Conservation (phyloP, 37 sponge, comb jelly and placozoan species). For the Axinella damicornis region DNA sequence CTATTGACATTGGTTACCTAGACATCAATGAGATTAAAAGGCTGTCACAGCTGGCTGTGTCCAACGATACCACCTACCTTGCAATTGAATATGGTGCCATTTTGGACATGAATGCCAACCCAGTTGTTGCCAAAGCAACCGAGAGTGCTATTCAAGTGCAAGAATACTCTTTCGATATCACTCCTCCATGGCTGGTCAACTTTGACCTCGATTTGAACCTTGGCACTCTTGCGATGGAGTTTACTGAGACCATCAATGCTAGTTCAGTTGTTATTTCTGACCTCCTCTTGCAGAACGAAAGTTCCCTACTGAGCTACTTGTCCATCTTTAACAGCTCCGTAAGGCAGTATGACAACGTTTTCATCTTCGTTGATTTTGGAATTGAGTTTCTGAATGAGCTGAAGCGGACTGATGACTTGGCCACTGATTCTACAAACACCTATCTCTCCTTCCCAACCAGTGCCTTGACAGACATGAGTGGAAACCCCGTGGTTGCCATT, state of each 20-base stretch:
- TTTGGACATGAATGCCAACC: conserved; percentile 82
- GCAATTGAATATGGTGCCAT: conserved; percentile 41
- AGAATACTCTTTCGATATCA: conserved; percentile 54
- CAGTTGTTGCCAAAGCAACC: conserved; percentile 39
- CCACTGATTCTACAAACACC: conserved; percentile 51
- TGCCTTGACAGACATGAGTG: conserved; percentile 80
- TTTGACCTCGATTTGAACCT: conserved; percentile 82
- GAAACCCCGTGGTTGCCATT: conserved; percentile 66
- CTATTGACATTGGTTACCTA: conserved; percentile 62
- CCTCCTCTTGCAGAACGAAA: conserved; percentile 68
- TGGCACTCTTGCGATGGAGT: conserved; percentile 73
- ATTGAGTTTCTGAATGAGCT: conserved; percentile 71
- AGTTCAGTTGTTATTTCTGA: conserved; percentile 55
- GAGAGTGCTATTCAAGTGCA: conserved; percentile 27
- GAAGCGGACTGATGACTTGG: conserved; percentile 65
- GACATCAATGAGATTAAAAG: conserved; percentile 84
- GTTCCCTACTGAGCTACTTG: conserved; percentile 18
- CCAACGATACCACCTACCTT: conserved; percentile 65
- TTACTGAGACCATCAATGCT: conserved; percentile 88
- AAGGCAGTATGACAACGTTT: conserved; percentile 23
- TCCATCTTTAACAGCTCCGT: conserved; percentile 69
- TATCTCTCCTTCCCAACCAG: conserved; percentile 72
- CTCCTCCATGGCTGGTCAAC: conserved; percentile 50
- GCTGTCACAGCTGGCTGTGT: conserved; percentile 62
- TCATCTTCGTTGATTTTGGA: conserved; percentile 71